Base-by-base conservation (phyloP, 2,888 invertebrate species). In the Ormyrus pomaceus region DNA sequence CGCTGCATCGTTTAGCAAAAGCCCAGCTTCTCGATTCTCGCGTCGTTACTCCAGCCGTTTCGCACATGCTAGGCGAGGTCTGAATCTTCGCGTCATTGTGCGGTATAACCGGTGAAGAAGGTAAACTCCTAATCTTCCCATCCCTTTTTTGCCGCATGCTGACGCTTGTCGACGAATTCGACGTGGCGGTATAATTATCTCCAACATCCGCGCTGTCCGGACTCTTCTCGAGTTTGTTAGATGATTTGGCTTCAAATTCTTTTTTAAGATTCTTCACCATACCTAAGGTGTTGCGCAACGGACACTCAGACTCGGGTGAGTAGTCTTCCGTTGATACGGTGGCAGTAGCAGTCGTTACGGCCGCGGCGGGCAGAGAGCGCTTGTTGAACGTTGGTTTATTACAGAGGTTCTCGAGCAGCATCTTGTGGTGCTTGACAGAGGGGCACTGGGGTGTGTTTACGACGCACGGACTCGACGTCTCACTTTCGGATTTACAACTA, bases 231-330 rank as follows among this genome's bases (percentile, higher is more conserved):
- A 86, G 84, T 72, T 86, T 85, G 62, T 82, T 87, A 46, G 86
- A 84, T 0, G 93, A 93, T 89, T 95, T 95, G 72, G 97, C 96
- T 92, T 97, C 97, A 90, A 97, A 97, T 90, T 96, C 97, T 89
- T 95, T 95, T 91, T 96, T 96, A 85, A 97, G 93, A 92, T 95
- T 96, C 92, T 95, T 94, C 84, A 97, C 97, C 89, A 95, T 95
- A 50, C 97, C 96, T 62, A 93, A 93, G 80, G 93, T 88, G 83
- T 89, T 91, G 34, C 91, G 87, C 11, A 86, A 88, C 46, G 76
- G 78, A n/a, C 79, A 55, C 68, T 91, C 90, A 5, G 86, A 85
- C 82, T 87, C 89, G 5, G 89, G 88, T 9, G 91, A 88, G 73
- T 91, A 91, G 62, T 92, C 91, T 9, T 48, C 34, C 61, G 62